Conservation (phyloP, 2,113 vertebrate species). For the Gnathonemus echidnorhynchus region DNA sequence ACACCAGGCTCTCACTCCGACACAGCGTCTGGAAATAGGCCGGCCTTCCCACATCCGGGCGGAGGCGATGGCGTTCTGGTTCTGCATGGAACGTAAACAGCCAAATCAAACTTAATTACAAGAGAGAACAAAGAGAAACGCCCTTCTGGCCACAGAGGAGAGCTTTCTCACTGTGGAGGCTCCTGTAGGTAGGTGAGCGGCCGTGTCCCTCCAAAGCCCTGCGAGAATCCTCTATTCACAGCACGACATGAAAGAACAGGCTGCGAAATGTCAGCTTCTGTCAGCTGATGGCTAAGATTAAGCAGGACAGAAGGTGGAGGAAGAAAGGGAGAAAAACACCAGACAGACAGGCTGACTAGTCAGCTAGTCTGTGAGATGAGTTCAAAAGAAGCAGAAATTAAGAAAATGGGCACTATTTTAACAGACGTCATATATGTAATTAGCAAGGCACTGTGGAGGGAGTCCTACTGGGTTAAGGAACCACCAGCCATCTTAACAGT, state of each 20-base stretch:
- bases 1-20: slow-evolving; percentile 12
- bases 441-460: not conserved
- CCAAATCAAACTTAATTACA: not conserved
- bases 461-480: not conserved
- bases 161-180: not conserved
- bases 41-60: not conserved
- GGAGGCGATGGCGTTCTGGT: not conserved
- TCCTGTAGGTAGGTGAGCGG: not conserved
- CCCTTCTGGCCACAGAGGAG: not conserved
- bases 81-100: not conserved
- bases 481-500: not conserved
- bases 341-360: slow-evolving; percentile 15
- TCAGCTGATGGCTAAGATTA: slow-evolving; percentile 21
- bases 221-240: slow-evolving; percentile 25
- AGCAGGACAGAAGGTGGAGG: slow-evolving; percentile 15
- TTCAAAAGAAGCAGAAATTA: not conserved
- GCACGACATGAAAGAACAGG: slow-evolving; percentile 25
- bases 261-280: slow-evolving; percentile 18
- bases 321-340: slow-evolving; percentile 3
- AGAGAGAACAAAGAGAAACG: not conserved
- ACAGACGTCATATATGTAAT: not conserved
- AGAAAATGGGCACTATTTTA: not conserved
- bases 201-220: not conserved
- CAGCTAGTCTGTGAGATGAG: not conserved
- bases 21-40: slow-evolving; percentile 17